These are phyloP conservation scores for Ectropis crepuscularia DNA, from an alignment of 2,888 invertebrate genomes.

Conservation along the genomic window DNA sequence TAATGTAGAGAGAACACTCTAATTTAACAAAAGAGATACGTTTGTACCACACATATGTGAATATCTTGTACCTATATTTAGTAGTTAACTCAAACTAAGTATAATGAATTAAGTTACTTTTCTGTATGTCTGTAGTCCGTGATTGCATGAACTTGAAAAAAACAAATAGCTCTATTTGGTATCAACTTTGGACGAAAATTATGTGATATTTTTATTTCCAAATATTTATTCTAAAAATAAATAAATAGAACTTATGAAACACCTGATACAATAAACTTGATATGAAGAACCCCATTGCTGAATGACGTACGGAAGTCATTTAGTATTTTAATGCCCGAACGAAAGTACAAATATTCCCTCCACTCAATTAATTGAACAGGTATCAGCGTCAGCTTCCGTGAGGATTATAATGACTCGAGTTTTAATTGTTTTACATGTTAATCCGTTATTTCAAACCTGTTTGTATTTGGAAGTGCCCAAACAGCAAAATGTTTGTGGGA, in stretches of 20 bases:
- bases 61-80: too few species aligned
- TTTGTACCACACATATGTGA: too few species aligned
- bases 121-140: too few species aligned
- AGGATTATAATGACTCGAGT: conserved; percentile 35
- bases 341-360: conserved; percentile 43
- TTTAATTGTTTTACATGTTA: conserved; percentile 29
- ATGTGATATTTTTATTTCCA: too few species aligned
- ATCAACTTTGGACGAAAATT: too few species aligned
- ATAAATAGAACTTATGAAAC: background rate
- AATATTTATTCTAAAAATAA: background rate
- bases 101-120: too few species aligned
- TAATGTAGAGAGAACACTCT: too few species aligned
- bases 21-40: too few species aligned
- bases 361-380: conserved; percentile 53
- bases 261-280: background rate
- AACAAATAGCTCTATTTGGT: too few species aligned
- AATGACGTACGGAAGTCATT: conserved; percentile 42
- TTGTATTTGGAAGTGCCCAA: background rate
- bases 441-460: conserved; percentile 12
- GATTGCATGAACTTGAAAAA: too few species aligned
- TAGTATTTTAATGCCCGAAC: conserved; percentile 50
- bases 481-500: background rate
- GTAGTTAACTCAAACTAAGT: too few species aligned
- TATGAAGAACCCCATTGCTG: background rate
- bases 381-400: conserved; percentile 45